Conservation (phyloP, 1,140 invertebrate species). For the Steinernema khuongi region DNA sequence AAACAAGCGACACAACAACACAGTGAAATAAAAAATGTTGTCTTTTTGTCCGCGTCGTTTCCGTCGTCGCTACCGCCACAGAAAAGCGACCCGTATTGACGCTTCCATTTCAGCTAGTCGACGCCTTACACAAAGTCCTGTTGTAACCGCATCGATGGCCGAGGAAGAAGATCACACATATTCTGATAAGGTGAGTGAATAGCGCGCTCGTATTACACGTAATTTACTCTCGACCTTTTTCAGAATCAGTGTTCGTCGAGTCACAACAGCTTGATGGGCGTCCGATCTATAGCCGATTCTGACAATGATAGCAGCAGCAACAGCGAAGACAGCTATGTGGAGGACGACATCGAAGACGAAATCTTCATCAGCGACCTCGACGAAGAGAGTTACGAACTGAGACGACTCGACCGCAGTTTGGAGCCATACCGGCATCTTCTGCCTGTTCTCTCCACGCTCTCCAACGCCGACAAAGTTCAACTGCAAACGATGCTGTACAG, state of each 20-base stretch:
- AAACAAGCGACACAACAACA: too few relatives aligned
- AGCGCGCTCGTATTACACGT: background rate
- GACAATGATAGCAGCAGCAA: background rate
- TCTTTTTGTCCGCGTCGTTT: too few relatives aligned
- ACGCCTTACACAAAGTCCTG: background rate
- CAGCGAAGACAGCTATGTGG: conserved; percentile 8
- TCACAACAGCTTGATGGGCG: background rate
- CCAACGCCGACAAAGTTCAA: background rate
- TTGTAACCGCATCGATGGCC: conserved; percentile 5
- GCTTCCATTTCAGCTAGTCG: background rate
- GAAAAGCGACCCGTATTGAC: too few relatives aligned
- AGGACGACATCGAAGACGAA: background rate
- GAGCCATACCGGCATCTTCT: conserved; percentile 1
- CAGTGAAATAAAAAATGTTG: too few relatives aligned
- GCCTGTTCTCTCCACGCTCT: background rate
- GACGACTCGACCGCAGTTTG: background rate
- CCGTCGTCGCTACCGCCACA: too few relatives aligned
- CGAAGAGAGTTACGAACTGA: background rate
- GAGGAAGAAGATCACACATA: conserved; percentile 7
- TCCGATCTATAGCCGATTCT: background rate
- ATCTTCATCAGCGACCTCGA: background rate
- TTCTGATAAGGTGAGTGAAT: background rate
- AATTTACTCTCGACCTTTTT: background rate
- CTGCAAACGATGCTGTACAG: background rate
- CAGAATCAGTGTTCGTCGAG: conserved; percentile 10